Evolutionary conservation across 2,113 vertebrate species (phyloP).

Genomic region (Pipa parva): DNA sequence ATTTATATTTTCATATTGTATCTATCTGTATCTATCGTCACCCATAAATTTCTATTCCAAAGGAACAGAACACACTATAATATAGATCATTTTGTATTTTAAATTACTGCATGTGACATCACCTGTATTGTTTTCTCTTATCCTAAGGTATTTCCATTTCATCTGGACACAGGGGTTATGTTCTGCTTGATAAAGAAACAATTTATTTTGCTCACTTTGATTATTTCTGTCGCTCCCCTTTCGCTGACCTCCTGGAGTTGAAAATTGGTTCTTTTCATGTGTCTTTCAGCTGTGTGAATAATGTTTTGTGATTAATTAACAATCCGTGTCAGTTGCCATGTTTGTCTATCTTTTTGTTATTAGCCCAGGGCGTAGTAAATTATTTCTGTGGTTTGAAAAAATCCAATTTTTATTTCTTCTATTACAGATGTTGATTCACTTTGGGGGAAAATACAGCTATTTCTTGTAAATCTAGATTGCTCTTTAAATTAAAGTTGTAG

Average conservation of each 20-base stretch:
- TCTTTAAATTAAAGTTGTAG: too few relatives aligned
- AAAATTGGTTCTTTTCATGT: conserved; percentile 40
- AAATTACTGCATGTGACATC: too few relatives aligned
- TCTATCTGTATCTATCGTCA: too few relatives aligned
- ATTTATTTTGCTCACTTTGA: conserved; percentile 35
- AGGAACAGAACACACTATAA: too few relatives aligned
- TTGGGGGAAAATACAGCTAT: too few relatives aligned
- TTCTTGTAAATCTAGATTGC: too few relatives aligned
- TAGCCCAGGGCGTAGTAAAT: conserved; percentile 25
- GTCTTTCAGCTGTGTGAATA: conserved; percentile 40
- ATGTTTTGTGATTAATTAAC: conserved; percentile 40
- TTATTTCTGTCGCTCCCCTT: conserved; percentile 35
- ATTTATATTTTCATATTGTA: too few relatives aligned
- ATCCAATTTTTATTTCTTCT: too few relatives aligned
- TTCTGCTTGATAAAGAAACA: conserved; percentile 40
- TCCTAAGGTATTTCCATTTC: conserved; percentile 35
- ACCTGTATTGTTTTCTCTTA: conserved; percentile 13
- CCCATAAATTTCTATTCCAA: too few relatives aligned
- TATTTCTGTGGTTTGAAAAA: conserved; percentile 14
- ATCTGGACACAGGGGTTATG: conserved; percentile 37
- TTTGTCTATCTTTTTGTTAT: conserved; percentile 28
- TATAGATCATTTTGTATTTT: too few relatives aligned
- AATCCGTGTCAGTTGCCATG: conserved; percentile 37
- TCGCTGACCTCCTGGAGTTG: conserved; percentile 38
- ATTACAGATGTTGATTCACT: too few relatives aligned